Conservation (phyloP, 2,113 vertebrate species). For the Hydropotes inermis region DNA sequence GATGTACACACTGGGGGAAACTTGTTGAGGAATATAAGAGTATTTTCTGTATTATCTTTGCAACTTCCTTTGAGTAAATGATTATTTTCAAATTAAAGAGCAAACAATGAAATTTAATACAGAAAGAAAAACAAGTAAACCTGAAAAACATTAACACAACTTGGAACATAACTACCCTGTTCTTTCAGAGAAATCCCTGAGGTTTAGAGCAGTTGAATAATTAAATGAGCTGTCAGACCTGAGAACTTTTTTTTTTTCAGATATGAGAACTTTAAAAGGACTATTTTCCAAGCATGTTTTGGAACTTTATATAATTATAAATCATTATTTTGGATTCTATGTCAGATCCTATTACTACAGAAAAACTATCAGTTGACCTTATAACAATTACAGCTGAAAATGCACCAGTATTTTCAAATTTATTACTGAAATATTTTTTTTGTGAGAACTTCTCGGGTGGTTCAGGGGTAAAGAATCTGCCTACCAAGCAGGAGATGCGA, state of each 20-base stretch:
- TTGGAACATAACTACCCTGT: background rate
- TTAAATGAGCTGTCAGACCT: background rate
- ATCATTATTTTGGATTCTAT: background rate
- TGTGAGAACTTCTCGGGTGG: background rate
- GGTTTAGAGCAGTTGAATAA: background rate
- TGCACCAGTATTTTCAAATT: background rate
- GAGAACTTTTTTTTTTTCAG: background rate
- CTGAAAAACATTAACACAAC: background rate
- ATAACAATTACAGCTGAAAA: background rate
- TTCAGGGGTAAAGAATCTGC: background rate
- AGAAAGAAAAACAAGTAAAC: background rate
- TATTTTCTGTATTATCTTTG: background rate
- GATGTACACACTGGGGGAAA: background rate
- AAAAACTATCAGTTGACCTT: background rate
- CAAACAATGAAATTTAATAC: background rate
- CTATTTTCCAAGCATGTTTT: background rate
- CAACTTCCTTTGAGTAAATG: background rate
- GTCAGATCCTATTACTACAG: background rate
- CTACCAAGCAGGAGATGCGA: background rate
- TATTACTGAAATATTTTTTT: background rate
- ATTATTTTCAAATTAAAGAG: background rate
- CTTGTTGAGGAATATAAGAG: background rate
- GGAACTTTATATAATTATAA: background rate
- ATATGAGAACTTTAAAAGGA: background rate
- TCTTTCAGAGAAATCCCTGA: background rate